Evolutionary conservation across 2,888 invertebrate species (phyloP).

Genomic region (Globia sparganii): DNA sequence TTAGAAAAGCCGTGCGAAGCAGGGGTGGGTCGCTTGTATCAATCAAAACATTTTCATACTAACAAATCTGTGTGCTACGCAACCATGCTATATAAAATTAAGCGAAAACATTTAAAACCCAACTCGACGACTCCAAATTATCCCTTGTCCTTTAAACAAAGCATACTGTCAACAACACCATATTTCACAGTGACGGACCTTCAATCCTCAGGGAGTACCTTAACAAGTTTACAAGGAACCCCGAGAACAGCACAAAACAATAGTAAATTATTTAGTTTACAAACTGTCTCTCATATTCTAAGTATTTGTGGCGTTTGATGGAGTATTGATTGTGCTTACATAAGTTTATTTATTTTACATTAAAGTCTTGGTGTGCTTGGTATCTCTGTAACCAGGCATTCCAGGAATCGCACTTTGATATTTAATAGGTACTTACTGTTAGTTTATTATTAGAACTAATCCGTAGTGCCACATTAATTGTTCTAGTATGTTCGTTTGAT

Average conservation of each 20-base stretch:
- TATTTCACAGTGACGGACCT: constrained; percentile 66
- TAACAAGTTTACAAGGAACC: constrained; percentile 59
- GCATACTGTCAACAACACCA: constrained; percentile 69
- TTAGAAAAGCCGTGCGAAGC: not conserved
- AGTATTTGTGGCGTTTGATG: constrained; percentile 61
- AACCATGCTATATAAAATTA: no score
- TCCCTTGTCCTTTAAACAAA: constrained; percentile 57
- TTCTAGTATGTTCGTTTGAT: no score
- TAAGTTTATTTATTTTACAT: constrained; percentile 53
- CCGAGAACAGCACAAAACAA: constrained; percentile 60
- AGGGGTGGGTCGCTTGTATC: not conserved
- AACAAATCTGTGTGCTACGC: not conserved
- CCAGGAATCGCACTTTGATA: not conserved
- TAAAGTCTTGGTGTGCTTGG: constrained; percentile 10
- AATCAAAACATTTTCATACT: not conserved
- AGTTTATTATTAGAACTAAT: no score
- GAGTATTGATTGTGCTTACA: constrained; percentile 54
- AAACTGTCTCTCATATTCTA: constrained; percentile 63
- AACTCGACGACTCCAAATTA: constrained; percentile 6
- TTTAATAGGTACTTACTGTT: not conserved
- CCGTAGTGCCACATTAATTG: no score
- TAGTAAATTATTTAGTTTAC: constrained; percentile 70
- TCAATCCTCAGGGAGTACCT: constrained; percentile 55
- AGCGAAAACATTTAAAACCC: constrained; percentile 5
- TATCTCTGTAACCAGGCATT: not conserved